phyloP scores from a whole-genome alignment of 2,888 invertebrate species.

The Boloria euphrosyne region DNA sequence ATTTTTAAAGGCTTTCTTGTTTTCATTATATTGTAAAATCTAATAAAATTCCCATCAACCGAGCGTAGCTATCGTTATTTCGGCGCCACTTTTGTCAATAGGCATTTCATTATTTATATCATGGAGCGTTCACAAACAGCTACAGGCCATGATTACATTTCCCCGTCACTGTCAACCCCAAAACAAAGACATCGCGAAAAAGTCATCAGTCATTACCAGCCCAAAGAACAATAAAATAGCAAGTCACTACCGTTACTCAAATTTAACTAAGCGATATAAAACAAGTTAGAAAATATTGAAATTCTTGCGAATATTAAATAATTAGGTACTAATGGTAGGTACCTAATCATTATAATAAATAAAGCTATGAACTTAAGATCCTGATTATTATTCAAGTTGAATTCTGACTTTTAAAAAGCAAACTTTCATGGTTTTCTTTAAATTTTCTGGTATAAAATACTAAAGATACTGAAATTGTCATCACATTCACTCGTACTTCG shows the following conservation, averaged over 20 bases:
- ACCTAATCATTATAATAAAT: too few species aligned
- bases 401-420: too few species aligned
- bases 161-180: conserved; percentile 69
- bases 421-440: neutral
- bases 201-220: conserved; percentile 79
- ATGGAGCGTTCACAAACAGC: conserved; percentile 41
- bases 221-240: conserved; percentile 73
- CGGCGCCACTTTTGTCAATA: conserved; percentile 40
- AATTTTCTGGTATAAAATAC: neutral
- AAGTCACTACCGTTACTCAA: conserved; percentile 75
- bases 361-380: too few species aligned
- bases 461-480: conserved; percentile 11
- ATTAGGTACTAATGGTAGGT: too few species aligned
- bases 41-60: conserved; percentile 16
- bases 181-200: conserved; percentile 75
- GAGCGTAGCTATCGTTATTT: conserved; percentile 21
- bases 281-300: conserved; percentile 15
- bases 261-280: conserved; percentile 58
- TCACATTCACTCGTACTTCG: neutral
- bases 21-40: conserved; percentile 6
- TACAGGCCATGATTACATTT: conserved; percentile 71
- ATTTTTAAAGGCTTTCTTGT: conserved; percentile 1
- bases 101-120: conserved; percentile 46
- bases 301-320: neutral
- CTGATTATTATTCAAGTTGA: too few species aligned